Conservation (phyloP, 2,888 invertebrate genomes). For the Bombylius major region DNA sequence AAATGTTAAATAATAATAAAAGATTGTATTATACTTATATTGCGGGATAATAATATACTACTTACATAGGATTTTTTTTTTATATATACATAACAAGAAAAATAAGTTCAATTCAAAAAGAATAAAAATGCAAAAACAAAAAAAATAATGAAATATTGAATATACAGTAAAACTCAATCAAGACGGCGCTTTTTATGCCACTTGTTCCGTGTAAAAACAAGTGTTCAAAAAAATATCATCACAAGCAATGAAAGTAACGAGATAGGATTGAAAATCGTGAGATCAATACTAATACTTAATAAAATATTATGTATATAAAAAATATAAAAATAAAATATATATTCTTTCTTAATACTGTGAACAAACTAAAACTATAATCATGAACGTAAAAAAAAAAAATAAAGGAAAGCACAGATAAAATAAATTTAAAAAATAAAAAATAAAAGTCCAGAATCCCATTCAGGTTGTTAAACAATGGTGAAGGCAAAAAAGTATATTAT, state of each 20-base stretch:
- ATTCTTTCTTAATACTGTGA: background rate
- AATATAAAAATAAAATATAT: no score
- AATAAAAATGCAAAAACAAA: no score
- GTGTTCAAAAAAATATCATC: conserved; percentile 9
- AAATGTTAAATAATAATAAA: no score
- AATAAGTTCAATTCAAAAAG: no score
- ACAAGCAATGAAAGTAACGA: background rate
- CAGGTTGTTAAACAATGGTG: background rate
- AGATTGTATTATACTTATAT: no score
- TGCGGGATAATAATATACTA: no score
- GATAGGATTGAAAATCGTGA: background rate
- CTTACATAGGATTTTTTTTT: no score
- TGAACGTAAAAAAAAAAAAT: background rate
- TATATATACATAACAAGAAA: no score
- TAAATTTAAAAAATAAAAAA: background rate
- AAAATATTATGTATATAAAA: background rate
- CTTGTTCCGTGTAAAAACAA: conserved; percentile 13
- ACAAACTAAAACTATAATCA: background rate
- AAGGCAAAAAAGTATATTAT: background rate
- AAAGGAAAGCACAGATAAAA: background rate
- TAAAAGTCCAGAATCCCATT: background rate
- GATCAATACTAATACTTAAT: no score
- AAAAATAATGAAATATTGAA: background rate
- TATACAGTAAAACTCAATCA: background rate
- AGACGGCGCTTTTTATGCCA: conserved; percentile 11